phyloP scores from a whole-genome alignment of 2,888 invertebrate species.

The Junonia oenone region DNA sequence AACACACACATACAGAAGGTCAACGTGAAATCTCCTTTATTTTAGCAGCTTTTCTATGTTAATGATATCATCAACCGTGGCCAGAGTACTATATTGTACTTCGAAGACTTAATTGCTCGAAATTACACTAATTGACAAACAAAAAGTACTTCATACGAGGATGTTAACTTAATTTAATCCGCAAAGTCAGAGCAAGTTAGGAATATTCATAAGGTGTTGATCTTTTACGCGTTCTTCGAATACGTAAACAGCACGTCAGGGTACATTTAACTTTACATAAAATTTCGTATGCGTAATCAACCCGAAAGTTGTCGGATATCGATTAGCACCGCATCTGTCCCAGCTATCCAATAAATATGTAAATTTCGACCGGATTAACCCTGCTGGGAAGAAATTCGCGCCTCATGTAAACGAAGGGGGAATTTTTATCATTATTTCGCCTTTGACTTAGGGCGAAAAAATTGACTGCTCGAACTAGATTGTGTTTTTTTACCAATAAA shows the following conservation, averaged over 20 bases:
- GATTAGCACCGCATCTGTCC: conserved; percentile 58
- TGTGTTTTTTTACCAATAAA: background rate
- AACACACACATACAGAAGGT: too few species aligned
- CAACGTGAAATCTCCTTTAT: too few species aligned
- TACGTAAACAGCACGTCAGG: background rate
- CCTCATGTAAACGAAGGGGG: conserved; percentile 29
- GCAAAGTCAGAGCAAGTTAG: background rate
- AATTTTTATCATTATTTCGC: conserved; percentile 30
- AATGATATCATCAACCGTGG: too few species aligned
- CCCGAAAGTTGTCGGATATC: conserved; percentile 39
- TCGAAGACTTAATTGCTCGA: too few species aligned
- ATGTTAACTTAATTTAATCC: too few species aligned
- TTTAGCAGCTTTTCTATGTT: too few species aligned
- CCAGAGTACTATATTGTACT: too few species aligned
- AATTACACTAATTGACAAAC: too few species aligned
- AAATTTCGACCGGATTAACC: conserved; percentile 53
- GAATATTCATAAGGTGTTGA: background rate
- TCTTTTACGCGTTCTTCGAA: background rate
- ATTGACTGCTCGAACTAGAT: conserved; percentile 9
- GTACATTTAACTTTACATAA: conserved; percentile 4
- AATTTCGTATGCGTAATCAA: conserved; percentile 21
- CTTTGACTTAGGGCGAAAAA: conserved; percentile 22
- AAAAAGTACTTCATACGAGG: too few species aligned
- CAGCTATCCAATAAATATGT: conserved; percentile 65
- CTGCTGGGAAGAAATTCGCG: conserved; percentile 35